Conservation (phyloP, 1,140 invertebrate species). For the Gonioctena quinquepunctata region DNA sequence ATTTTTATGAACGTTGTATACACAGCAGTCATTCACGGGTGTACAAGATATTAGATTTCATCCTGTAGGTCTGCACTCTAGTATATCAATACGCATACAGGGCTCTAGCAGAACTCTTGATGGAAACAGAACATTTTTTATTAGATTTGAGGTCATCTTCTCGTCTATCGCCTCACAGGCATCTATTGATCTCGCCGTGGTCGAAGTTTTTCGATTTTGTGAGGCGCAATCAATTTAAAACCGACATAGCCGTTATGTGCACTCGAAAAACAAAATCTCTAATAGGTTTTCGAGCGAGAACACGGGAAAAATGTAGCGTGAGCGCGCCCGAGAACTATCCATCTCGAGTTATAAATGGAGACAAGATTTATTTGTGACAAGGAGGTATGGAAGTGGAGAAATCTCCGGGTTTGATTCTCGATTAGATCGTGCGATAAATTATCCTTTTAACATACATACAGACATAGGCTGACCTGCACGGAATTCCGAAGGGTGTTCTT, state of each 20-base stretch:
- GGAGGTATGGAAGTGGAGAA: conserved; percentile 20
- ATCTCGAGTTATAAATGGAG: conserved; percentile 23
- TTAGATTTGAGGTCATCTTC: no score
- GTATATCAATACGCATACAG: no score
- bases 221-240: conserved; percentile 1
- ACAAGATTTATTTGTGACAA: conserved; percentile 23
- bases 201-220: background rate
- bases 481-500: background rate
- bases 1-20: no score
- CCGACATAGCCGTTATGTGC: background rate
- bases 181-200: background rate
- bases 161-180: no score
- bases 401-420: conserved; percentile 23
- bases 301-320: conserved; percentile 9
- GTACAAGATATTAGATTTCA: no score
- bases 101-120: no score
- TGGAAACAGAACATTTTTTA: no score
- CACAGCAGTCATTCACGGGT: no score
- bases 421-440: conserved; percentile 20
- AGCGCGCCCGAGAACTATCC: conserved; percentile 2
- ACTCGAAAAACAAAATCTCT: conserved; percentile 16
- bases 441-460: conserved; percentile 10
- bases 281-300: conserved; percentile 7
- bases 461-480: background rate
- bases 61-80: no score